Conservation (phyloP, 2,113 vertebrate genomes). For the Albula goreensis region DNA sequence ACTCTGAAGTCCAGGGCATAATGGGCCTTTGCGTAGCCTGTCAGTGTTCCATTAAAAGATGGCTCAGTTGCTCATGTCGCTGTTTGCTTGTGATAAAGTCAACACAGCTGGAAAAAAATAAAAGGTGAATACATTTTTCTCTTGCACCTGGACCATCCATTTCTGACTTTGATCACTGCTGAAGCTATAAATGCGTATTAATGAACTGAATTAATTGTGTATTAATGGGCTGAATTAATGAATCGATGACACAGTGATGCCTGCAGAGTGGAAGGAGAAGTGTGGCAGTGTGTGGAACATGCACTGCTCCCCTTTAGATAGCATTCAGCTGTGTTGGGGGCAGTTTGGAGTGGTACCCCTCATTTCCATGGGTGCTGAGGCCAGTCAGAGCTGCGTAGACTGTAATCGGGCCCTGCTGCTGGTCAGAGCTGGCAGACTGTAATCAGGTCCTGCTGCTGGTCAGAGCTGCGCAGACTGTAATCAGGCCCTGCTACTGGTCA, state of each 20-base stretch:
- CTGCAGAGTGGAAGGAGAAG: background rate
- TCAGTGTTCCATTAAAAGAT: background rate
- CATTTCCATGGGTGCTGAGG: too few relatives aligned
- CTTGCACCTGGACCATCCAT: conserved; percentile 37
- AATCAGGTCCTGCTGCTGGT: too few relatives aligned
- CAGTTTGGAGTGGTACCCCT: too few relatives aligned
- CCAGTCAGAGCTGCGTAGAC: too few relatives aligned
- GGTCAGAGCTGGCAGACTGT: too few relatives aligned
- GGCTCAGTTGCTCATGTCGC: conserved; percentile 18
- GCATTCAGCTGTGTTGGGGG: background rate
- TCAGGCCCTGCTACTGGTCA: too few relatives aligned
- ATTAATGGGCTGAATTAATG: background rate
- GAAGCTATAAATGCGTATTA: background rate
- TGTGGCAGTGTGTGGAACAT: background rate
- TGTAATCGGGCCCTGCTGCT: too few relatives aligned
- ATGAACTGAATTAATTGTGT: background rate
- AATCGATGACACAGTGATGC: too few relatives aligned
- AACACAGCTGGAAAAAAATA: background rate
- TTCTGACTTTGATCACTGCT: background rate
- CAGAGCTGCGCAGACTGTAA: too few relatives aligned
- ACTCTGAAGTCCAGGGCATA: conserved; percentile 20
- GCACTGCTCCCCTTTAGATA: background rate
- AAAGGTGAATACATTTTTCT: background rate
- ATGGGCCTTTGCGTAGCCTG: background rate
- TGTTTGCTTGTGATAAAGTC: conserved; percentile 21